These are phyloP conservation scores for Branchipolynoe longqiensis DNA, from an alignment of 2,888 invertebrate genomes.

Conservation along the genomic window DNA sequence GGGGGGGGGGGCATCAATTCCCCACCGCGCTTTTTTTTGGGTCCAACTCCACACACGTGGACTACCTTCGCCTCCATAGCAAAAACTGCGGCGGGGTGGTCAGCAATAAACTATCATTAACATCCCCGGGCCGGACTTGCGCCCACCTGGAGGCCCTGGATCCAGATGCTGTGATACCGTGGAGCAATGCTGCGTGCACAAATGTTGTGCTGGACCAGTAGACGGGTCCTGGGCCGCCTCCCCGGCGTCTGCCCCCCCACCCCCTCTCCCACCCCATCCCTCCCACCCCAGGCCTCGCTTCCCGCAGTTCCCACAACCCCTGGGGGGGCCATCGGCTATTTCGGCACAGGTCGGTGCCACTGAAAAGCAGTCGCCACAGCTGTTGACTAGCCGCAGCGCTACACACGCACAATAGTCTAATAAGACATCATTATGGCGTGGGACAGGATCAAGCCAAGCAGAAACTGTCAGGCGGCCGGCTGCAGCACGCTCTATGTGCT, in stretches of 20 bases:
- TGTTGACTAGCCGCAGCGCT: constrained; percentile 56
- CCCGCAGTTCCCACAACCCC: constrained; percentile 28
- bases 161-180: background rate
- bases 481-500: constrained; percentile 31
- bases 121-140: no score
- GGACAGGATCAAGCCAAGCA: constrained; percentile 41
- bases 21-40: no score
- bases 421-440: constrained; percentile 57
- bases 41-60: no score
- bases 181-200: background rate
- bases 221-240: background rate
- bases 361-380: constrained; percentile 52
- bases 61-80: no score
- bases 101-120: no score
- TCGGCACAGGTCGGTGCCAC: constrained; percentile 56
- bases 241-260: background rate
- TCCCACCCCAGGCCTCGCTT: constrained; percentile 7
- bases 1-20: no score
- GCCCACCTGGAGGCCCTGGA: no score
- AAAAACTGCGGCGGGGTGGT: no score
- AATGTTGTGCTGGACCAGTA: background rate
- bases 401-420: constrained; percentile 53
- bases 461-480: constrained; percentile 39
- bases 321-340: constrained; percentile 30
- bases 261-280: background rate